Evolutionary conservation across 64 coral and sea anemone species (phyloP).

Genomic region (Dendrophyllia cribrosa): DNA sequence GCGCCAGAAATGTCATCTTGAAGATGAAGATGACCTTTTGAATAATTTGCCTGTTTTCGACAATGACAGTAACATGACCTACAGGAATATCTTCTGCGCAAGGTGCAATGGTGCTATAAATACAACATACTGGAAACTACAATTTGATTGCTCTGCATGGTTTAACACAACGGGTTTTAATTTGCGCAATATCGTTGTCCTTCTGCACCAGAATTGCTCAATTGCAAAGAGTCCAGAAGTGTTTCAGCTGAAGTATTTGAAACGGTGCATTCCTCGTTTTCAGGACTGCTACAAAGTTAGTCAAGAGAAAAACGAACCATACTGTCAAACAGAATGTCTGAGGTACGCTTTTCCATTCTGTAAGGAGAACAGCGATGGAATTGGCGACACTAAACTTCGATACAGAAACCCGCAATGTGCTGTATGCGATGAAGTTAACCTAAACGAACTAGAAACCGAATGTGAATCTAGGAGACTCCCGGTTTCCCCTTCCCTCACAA

Average conservation of each 20-base stretch:
- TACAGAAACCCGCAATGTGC: slow-evolving; percentile 24
- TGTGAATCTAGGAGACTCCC: background rate
- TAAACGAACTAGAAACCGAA: background rate
- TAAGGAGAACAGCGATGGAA: no score
- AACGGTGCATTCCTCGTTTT: slow-evolving; percentile 5
- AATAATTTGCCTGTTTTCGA: slow-evolving; percentile 3
- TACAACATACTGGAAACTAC: background rate
- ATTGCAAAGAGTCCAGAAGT: background rate
- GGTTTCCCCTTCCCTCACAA: background rate
- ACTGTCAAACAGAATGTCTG: slow-evolving; percentile 12
- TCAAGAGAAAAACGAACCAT: background rate
- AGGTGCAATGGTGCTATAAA: slow-evolving; percentile 13
- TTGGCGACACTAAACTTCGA: background rate
- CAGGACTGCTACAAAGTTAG: background rate
- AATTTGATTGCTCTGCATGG: background rate
- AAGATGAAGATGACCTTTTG: background rate
- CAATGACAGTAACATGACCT: slow-evolving; percentile 3
- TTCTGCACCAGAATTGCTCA: background rate
- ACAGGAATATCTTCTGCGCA: slow-evolving; percentile 44
- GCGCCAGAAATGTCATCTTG: background rate
- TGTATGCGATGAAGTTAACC: background rate
- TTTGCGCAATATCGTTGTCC: background rate
- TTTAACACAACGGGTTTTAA: background rate
- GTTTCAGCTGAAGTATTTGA: background rate
- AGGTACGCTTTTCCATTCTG: slow-evolving; percentile 32